phyloP scores from a whole-genome alignment of 2,113 vertebrate species.

The Nothocercus nigrocapillus region DNA sequence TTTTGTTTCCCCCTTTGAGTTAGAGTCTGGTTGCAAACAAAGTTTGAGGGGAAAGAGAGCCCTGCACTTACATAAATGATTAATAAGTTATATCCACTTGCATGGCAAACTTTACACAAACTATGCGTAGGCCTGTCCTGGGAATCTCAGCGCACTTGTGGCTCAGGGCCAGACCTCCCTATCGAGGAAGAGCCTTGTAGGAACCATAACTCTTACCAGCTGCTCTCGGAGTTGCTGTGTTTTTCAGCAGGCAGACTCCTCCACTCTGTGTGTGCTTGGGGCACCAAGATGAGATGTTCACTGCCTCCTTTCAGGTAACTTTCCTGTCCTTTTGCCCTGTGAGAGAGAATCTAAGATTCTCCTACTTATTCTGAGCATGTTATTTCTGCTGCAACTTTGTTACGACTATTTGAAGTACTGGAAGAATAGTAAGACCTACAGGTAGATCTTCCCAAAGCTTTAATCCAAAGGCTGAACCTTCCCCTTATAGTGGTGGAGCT shows the following conservation, averaged over 20 bases:
- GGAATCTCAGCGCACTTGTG: background rate
- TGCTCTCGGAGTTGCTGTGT: background rate
- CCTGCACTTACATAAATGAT: background rate
- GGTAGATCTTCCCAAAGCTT: background rate
- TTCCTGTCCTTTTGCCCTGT: background rate
- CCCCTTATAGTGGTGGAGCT: background rate
- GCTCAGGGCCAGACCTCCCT: background rate
- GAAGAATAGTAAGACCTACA: background rate
- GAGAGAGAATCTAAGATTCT: background rate
- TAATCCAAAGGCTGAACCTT: background rate
- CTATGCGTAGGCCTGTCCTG: background rate
- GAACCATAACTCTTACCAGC: background rate
- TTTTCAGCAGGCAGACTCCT: background rate
- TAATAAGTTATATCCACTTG: background rate
- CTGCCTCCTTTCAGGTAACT: background rate
- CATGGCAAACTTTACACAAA: background rate
- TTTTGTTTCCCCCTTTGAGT: background rate
- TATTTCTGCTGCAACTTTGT: background rate
- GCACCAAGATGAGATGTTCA: background rate
- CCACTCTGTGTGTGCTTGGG: accelerated
- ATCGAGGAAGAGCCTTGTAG: background rate
- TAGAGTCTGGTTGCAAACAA: background rate
- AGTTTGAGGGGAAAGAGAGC: background rate
- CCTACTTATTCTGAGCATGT: background rate
- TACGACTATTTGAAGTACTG: background rate